phyloP scores from a whole-genome alignment of 2,888 invertebrate species.

The Drosophila diplacantha region DNA sequence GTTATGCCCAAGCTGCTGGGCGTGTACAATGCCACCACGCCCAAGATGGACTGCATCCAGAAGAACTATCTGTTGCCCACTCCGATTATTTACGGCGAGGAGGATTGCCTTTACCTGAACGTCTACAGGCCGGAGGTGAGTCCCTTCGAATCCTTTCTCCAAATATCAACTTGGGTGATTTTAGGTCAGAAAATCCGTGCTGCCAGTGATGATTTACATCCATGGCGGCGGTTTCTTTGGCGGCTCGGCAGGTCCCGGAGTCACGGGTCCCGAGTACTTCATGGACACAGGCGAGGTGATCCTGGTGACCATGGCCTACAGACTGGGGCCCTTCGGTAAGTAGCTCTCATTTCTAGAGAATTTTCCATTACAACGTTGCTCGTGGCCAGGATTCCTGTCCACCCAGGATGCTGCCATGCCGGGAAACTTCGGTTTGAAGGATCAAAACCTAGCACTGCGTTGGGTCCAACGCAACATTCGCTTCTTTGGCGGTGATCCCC shows the following conservation, averaged over 20 bases:
- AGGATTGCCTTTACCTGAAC: constrained; percentile 80
- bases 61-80: constrained; percentile 78
- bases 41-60: constrained; percentile 78
- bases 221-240: constrained; percentile 80
- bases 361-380: too few species aligned
- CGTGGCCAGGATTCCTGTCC: constrained; percentile 77
- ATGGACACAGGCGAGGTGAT: constrained; percentile 79
- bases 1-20: constrained; percentile 59
- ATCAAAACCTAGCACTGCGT: constrained; percentile 78
- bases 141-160: too few species aligned
- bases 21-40: constrained; percentile 71
- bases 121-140: constrained; percentile 77
- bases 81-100: constrained; percentile 76
- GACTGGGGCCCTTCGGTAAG: constrained; percentile 76
- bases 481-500: constrained; percentile 78
- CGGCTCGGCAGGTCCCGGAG: constrained; percentile 77
- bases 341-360: rapidly evolving
- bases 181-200: not conserved
- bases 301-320: constrained; percentile 79
- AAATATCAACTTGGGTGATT: not conserved
- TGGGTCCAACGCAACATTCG: constrained; percentile 79
- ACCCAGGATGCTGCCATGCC: constrained; percentile 78
- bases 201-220: constrained; percentile 80
- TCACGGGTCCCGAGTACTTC: constrained; percentile 79
- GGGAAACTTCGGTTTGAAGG: constrained; percentile 79